A percentile compares a stretch with the other conserved stretches of the same genome.
phyloP scores from a whole-genome alignment of 2,113 vertebrate genomes.

The Micronycteris hirsuta region DNA sequence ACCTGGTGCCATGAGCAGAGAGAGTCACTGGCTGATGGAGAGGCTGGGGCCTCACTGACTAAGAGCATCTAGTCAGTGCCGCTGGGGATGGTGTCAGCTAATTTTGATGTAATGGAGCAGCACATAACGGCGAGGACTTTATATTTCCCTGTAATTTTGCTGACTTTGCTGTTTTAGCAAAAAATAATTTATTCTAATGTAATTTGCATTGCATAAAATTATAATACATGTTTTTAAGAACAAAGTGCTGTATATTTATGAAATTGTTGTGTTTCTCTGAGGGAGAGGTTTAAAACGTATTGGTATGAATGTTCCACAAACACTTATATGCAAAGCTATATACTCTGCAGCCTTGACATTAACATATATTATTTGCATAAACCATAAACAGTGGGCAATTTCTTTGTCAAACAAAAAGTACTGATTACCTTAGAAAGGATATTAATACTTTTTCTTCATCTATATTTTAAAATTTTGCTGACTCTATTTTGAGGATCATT shows the following conservation, averaged over 20 bases:
- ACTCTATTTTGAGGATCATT: slow-evolving; percentile 67
- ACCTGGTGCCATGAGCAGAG: neutral
- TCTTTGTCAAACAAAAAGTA: slow-evolving; percentile 76
- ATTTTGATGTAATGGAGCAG: slow-evolving; percentile 26
- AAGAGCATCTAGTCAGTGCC: neutral
- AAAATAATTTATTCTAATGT: slow-evolving; percentile 73
- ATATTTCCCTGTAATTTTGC: slow-evolving; percentile 50
- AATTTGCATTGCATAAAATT: slow-evolving; percentile 76
- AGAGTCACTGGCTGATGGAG: neutral
- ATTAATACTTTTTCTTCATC: slow-evolving; percentile 70
- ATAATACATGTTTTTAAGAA: slow-evolving; percentile 74
- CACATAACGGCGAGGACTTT: neutral
- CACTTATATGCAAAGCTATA: slow-evolving; percentile 46
- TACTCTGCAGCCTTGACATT: slow-evolving; percentile 36
- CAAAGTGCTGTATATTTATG: slow-evolving; percentile 73
- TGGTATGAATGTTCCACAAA: slow-evolving; percentile 59
- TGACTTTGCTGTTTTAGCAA: slow-evolving; percentile 64
- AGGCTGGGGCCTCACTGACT: neutral
- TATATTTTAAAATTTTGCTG: slow-evolving; percentile 62
- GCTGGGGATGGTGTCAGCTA: neutral
- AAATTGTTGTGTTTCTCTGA: slow-evolving; percentile 61
- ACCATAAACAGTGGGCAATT: slow-evolving; percentile 69
- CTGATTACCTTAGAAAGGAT: slow-evolving; percentile 72
- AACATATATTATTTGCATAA: slow-evolving; percentile 72
- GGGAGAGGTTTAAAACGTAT: slow-evolving; percentile 58